Conservation (phyloP, 2,797 vertebrate species). For the Macropodus opercularis region DNA sequence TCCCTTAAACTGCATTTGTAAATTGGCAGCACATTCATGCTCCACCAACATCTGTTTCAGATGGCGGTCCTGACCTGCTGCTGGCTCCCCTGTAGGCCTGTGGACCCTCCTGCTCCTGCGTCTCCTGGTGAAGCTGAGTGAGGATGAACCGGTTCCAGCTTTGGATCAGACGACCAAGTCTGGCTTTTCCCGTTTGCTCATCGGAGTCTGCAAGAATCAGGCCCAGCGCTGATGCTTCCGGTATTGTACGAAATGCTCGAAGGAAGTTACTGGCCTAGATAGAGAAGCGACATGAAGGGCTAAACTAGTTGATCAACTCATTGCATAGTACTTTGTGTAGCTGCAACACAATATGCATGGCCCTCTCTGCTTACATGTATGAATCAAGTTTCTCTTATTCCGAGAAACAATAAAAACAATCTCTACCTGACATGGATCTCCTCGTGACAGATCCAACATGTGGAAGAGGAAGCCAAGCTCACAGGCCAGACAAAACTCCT, state of each 20-base stretch:
- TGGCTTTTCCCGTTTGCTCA: slow-evolving; percentile 94
- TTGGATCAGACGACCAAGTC: slow-evolving; percentile 94
- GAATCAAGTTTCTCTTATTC: not conserved
- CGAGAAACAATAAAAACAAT: not conserved
- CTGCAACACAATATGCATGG: not conserved
- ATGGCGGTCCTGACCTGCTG: slow-evolving; percentile 83
- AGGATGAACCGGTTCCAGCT: slow-evolving; percentile 99
- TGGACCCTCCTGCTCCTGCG: slow-evolving; percentile 95
- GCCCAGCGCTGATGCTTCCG: slow-evolving; percentile 94
- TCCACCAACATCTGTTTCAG: too few relatives aligned
- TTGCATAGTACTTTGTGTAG: not conserved
- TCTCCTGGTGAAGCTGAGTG: slow-evolving; percentile 97
- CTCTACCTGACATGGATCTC: slow-evolving; percentile 95
- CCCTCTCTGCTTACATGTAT: not conserved
- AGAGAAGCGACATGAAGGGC: not conserved
- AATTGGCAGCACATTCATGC: too few relatives aligned
- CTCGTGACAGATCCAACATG: slow-evolving; percentile 96
- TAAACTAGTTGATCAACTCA: not conserved
- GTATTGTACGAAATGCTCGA: slow-evolving; percentile 96
- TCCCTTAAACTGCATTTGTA: not conserved
- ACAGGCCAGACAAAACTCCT: slow-evolving; percentile 98
- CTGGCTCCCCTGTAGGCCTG: slow-evolving; percentile 94
- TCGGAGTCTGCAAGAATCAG: slow-evolving; percentile 97
- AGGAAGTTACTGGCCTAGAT: slow-evolving; percentile 95
- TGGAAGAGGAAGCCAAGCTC: slow-evolving; percentile 98